These are phyloP conservation scores for Euwallacea similis DNA, from an alignment of 1,140 invertebrate species.

Conservation along the genomic window DNA sequence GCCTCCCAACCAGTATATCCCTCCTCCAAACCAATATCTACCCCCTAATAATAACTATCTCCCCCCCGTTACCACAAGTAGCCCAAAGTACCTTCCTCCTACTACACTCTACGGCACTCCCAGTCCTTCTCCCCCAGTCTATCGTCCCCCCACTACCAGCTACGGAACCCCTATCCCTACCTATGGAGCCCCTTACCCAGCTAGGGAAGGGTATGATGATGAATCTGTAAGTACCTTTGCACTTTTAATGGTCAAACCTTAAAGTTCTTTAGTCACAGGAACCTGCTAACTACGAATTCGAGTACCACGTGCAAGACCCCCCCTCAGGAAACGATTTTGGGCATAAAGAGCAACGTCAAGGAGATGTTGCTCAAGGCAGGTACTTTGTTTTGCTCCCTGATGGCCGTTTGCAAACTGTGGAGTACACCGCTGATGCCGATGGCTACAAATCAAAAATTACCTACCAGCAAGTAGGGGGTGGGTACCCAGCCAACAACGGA, in stretches of 20 bases:
- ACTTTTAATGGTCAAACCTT: constrained; percentile 28
- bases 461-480: constrained; percentile 65
- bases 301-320: constrained; percentile 72
- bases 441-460: constrained; percentile 78
- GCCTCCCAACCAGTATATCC: constrained; percentile 54
- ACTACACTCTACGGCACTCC: constrained; percentile 31
- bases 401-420: constrained; percentile 74
- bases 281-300: constrained; percentile 73
- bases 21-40: constrained; percentile 50
- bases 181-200: constrained; percentile 45
- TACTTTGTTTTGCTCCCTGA: constrained; percentile 76
- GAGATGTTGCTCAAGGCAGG: constrained; percentile 66
- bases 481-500: constrained; percentile 53
- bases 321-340: constrained; percentile 71
- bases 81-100: constrained; percentile 49
- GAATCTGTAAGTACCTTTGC: constrained; percentile 47
- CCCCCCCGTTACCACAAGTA: constrained; percentile 42
- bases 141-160: constrained; percentile 1
- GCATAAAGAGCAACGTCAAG: constrained; percentile 70
- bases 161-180: constrained; percentile 46
- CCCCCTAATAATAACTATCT: constrained; percentile 49
- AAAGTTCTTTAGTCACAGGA: constrained; percentile 50
- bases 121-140: background rate
- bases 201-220: constrained; percentile 48
- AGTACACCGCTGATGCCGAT: constrained; percentile 74